Percentiles rank a stretch among this genome's conserved stretches.
phyloP scores from a whole-genome alignment of 2,113 vertebrate genomes.

The Phrynosoma platyrhinos region DNA sequence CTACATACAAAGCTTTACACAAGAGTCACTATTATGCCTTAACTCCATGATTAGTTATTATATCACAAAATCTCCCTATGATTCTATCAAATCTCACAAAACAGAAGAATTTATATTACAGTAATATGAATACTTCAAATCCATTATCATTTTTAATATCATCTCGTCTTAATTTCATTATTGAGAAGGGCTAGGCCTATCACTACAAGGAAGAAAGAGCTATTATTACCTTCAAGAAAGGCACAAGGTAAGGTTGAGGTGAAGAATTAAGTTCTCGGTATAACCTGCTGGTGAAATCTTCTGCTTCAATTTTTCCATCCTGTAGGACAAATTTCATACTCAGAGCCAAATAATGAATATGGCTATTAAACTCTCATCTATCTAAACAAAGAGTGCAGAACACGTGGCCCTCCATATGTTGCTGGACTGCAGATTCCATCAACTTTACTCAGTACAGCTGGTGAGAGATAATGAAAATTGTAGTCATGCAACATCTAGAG shows the following conservation, averaged over 20 bases:
- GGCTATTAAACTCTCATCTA: background rate
- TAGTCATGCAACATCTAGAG: no score
- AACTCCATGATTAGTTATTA: background rate
- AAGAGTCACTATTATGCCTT: background rate
- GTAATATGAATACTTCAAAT: background rate
- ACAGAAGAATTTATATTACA: background rate
- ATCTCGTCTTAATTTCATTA: background rate
- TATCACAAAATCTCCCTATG: background rate
- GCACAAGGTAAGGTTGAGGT: slow-evolving; percentile 98
- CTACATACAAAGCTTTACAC: background rate
- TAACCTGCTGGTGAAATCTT: slow-evolving; percentile 96
- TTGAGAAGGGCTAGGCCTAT: background rate
- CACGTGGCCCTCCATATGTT: background rate
- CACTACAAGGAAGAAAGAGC: background rate
- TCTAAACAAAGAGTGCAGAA: background rate
- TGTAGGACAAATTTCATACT: slow-evolving; percentile 65
- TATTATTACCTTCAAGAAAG: slow-evolving; percentile 94
- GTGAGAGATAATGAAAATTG: no score
- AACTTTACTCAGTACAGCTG: background rate
- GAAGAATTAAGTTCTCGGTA: slow-evolving; percentile 98
- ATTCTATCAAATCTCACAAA: slow-evolving; percentile 2
- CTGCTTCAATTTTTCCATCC: slow-evolving; percentile 96
- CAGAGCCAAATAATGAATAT: slow-evolving; percentile 1
- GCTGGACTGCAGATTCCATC: background rate
- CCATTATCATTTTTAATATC: slow-evolving; percentile 18